Evolutionary conservation across 2,113 vertebrate genomes (phyloP), one percentile per base, ranked within the genome.

Genomic region (Sebastes fasciatus): DNA sequence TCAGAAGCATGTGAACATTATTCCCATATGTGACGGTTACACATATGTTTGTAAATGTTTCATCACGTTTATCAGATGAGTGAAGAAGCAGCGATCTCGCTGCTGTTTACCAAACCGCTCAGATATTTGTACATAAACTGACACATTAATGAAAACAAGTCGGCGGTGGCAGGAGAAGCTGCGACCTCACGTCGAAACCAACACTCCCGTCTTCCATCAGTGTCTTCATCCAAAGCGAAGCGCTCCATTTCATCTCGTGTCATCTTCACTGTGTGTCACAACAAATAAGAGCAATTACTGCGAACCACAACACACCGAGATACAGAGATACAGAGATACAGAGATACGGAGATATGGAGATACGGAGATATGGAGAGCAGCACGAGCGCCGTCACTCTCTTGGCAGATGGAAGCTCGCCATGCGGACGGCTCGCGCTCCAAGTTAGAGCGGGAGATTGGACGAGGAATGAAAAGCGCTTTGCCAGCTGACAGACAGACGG

Each of bases 221-320:
- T 2, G 74, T 79, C 34, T 70, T 51, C 52, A 67, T 79, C 57
- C 67, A 74, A 79, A 72, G 70, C 19, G 74, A 82, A 74, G 57
- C 46, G 40, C 60, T 73, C n/a, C 3, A 49, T 83, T 85, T 84
- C 60, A 13, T 68, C 72, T 67, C 2, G 10, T 81, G 86, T 83
- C 84, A 78, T 78, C 81, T 77, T 58, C 5, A 10, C 87, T 64
- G 80, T 16, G 42, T 49, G 55, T 77, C 67, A 78, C 84, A 8
- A 67, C 87, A 83, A 80, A 85, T 84, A 85, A 80, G 73, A 88
- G 88, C 91, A 88, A 87, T 91, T 85, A 85, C 80, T 82, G 74
- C 34, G 79, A 90, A 81, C 65, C 65, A 8, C 43, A 84, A 84
- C 86, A 80, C 23, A n/a, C 34, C 34, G 26, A 34, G 26, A 34